Conservation (phyloP, 1,140 invertebrate genomes). For the Orussus abietinus region DNA sequence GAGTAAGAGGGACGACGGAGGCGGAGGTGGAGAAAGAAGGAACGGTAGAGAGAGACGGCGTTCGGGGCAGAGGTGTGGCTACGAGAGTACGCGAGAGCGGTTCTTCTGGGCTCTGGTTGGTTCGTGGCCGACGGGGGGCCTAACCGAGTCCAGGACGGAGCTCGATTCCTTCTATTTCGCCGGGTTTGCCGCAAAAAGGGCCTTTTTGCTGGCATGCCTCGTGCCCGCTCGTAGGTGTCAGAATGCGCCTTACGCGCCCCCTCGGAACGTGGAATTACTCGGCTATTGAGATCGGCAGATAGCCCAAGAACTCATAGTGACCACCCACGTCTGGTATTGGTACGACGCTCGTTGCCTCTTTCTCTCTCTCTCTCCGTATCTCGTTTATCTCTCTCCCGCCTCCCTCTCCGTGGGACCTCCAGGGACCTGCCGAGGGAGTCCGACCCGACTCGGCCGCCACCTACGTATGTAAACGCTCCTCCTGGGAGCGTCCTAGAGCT, state of each 20-base stretch:
- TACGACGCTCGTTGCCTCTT: background rate
- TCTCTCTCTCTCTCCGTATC: background rate
- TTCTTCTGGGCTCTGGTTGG: constrained; percentile 52
- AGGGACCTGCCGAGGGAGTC: no score
- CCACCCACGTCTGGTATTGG: constrained; percentile 45
- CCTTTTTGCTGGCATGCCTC: constrained; percentile 24
- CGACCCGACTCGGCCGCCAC: no score
- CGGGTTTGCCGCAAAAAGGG: constrained; percentile 6
- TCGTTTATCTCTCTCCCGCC: background rate
- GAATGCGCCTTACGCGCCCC: constrained; percentile 37
- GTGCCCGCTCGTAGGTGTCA: constrained; percentile 44
- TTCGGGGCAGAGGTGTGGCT: constrained; percentile 48
- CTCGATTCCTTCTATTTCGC: constrained; percentile 9
- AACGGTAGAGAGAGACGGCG: background rate
- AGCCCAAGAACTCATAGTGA: constrained; percentile 49
- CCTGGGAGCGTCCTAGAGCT: no score
- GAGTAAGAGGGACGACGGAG: constrained; percentile 23
- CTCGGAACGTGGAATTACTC: constrained; percentile 41
- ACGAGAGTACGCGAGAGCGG: constrained; percentile 42
- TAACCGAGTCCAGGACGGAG: constrained; percentile 34
- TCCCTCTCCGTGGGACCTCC: background rate
- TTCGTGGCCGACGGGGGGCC: constrained; percentile 48
- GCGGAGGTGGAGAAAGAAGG: constrained; percentile 11
- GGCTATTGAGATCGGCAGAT: constrained; percentile 48
- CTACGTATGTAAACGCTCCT: no score